Base-by-base conservation (phyloP, 2,797 vertebrate species). In the Hypotaenidia philippensis region DNA sequence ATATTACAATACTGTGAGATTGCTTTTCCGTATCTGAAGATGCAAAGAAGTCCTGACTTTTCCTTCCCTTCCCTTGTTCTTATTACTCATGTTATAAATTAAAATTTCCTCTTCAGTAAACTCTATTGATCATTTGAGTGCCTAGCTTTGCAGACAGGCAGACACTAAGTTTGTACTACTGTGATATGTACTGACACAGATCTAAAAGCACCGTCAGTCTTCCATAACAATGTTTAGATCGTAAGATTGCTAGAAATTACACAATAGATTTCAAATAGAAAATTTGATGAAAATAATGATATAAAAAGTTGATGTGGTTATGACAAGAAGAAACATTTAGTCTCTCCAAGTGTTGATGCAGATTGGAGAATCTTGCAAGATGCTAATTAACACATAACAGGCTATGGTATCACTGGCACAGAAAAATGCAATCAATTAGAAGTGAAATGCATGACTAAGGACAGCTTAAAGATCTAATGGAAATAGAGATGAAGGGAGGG, bases 391-490 rank as follows among this genome's bases (percentile, higher is more conserved):
- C 49, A 60, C 16, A 47, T 79, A 91, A 85, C 20, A 68, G 55
- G 45, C 13, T 78, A 11, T 23, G 38, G 29, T 66, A 59, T 90
- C 44, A 36, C 76, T 61, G 61, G 59, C 61, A 92, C 38, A 83
- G 64, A 95, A 94, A 91, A 95, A 89, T 68, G 38, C 31, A 90
- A 69, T 88, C 83, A 94, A 60, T 92, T 88, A 88, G 44, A 66
- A 87, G 61, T 56, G 36, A 96, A 91, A 94, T 83, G 80, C 36
- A 31, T 29, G 5, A 66, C 31, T 65, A 84, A 93, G 76, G 68
- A 88, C 32, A 82, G 29, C 53, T 94, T 60, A 92, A 89, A 87
- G 38, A 57, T 70, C 44, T 68, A 60, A 56, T 31, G 50, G 60
- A 88, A 95, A 92, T 17, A 29, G 76, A 87, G 53, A 74, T 36